Evolutionary conservation across 2,888 invertebrate species (phyloP).

Genomic region (Parelbella ahira): DNA sequence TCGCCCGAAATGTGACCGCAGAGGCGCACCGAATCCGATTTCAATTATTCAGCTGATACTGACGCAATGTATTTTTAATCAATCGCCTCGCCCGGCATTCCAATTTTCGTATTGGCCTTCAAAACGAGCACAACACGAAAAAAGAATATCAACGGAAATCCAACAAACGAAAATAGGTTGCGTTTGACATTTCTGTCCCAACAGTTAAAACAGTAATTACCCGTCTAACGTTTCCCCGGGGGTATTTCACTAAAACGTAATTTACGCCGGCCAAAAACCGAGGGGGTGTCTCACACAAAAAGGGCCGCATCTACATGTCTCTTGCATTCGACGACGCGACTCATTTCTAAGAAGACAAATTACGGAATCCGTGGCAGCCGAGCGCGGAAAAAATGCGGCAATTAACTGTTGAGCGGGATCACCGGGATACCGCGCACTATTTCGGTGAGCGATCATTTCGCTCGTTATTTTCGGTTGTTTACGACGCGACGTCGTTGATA

Average conservation of each 20-base stretch:
- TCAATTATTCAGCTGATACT: constrained; percentile 51
- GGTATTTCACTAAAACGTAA: constrained; percentile 74
- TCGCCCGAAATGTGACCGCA: constrained; percentile 47
- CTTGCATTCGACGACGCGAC: constrained; percentile 77
- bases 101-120: constrained; percentile 25
- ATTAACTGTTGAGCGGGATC: constrained; percentile 58
- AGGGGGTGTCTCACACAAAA: constrained; percentile 60
- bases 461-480: constrained; percentile 61
- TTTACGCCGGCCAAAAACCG: constrained; percentile 71
- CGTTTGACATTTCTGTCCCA: constrained; percentile 72
- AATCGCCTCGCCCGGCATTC: constrained; percentile 29
- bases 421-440: constrained; percentile 67
- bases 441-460: constrained; percentile 63
- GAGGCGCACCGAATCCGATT: constrained; percentile 39
- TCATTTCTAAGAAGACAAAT: constrained; percentile 80
- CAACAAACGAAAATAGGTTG: constrained; percentile 57
- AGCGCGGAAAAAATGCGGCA: constrained; percentile 74
- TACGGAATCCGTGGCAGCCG: constrained; percentile 69
- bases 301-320: constrained; percentile 67
- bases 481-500: constrained; percentile 41
- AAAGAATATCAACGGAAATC: constrained; percentile 45
- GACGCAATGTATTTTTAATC: constrained; percentile 42
- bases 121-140: constrained; percentile 31
- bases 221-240: constrained; percentile 75
- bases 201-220: constrained; percentile 77